Percentiles rank a stretch among this genome's conserved stretches.
phyloP scores from a whole-genome alignment of 2,797 vertebrate genomes.

The Acanthis flammea region DNA sequence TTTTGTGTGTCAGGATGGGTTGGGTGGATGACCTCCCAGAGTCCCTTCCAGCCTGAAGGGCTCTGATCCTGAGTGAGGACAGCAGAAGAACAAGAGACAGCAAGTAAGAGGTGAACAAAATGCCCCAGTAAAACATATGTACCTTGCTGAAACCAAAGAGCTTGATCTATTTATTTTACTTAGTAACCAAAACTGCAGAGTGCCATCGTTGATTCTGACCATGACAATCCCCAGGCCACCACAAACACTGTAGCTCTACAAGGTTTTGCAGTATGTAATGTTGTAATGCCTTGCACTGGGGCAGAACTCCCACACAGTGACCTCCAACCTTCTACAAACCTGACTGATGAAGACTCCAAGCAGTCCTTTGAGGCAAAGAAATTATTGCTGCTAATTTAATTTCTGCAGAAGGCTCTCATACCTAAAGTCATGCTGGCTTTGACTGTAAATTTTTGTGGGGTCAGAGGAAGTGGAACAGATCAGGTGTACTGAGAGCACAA shows the following conservation, averaged over 20 bases:
- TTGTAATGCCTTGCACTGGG: not conserved
- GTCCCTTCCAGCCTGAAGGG: not conserved
- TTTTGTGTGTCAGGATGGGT: not conserved
- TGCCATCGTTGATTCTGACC: constrained; percentile 23
- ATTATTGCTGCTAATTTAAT: constrained; percentile 27
- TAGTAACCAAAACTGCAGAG: constrained; percentile 9
- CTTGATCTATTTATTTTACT: constrained; percentile 41
- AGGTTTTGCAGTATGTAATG: not conserved
- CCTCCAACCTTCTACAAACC: not conserved
- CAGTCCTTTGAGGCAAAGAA: constrained; percentile 24
- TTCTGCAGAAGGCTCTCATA: constrained; percentile 8
- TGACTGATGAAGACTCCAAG: accelerated
- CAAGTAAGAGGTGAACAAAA: not conserved
- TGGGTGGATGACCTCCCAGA: not conserved
- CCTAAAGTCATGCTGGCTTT: not conserved
- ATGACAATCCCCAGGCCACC: not conserved
- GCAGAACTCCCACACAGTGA: not conserved
- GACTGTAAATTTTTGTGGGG: not conserved
- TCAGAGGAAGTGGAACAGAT: not conserved
- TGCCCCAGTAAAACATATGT: not conserved
- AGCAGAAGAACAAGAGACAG: not conserved
- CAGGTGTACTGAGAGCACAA: not conserved
- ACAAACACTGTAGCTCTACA: constrained; percentile 4
- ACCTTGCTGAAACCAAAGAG: not conserved
- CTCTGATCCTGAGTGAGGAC: not conserved